These are phyloP conservation scores for Sphinx pinastri DNA, from an alignment of 2,888 invertebrate species.

Conservation along the genomic window DNA sequence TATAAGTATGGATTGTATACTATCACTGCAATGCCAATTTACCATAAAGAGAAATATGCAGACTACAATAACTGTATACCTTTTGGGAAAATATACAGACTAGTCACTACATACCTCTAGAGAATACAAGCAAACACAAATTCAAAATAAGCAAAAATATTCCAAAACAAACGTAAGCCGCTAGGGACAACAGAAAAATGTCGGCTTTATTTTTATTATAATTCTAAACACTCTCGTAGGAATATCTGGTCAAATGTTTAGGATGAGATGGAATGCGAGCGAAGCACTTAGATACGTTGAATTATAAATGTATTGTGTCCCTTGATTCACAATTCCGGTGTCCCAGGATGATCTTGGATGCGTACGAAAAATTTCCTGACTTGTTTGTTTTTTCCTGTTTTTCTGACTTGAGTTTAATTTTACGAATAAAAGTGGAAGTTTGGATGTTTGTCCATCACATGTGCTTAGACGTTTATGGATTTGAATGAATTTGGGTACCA, in stretches of 20 bases:
- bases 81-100: no score
- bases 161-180: background rate
- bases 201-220: slow-evolving; percentile 12
- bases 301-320: slow-evolving; percentile 51
- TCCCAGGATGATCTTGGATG: background rate
- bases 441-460: no score
- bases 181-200: background rate
- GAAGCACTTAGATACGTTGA: slow-evolving; percentile 47
- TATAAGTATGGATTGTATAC: no score
- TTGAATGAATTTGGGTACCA: no score
- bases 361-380: background rate
- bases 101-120: no score
- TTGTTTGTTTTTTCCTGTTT: background rate
- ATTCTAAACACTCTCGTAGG: slow-evolving; percentile 10
- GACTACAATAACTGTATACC: no score
- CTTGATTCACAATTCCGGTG: slow-evolving; percentile 43
- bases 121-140: background rate
- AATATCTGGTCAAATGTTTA: background rate
- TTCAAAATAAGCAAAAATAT: slow-evolving; percentile 2
- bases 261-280: slow-evolving; percentile 29
- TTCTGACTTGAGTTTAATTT: background rate
- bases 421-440: no score
- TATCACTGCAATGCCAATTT: no score
- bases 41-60: no score
- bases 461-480: no score